Evolutionary conservation across 1,140 invertebrate species (phyloP), one percentile per base, ranked within the genome.

Genomic region (Apis cerana): DNA sequence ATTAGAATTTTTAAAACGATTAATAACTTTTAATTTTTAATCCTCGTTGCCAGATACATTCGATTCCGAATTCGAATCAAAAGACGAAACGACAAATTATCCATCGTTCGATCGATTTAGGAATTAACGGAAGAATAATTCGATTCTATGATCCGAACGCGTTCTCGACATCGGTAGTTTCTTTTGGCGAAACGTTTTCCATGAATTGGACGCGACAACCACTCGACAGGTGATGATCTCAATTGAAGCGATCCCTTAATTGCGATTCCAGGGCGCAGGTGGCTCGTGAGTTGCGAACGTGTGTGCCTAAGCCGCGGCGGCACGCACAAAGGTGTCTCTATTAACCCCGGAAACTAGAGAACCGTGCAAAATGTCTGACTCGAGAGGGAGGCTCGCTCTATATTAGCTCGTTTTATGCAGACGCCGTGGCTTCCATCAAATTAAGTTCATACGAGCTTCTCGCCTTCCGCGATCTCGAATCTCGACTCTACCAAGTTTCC

Each of bases 401-500:
- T 84, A 89, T 87, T 89, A 87, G 80, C 75, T 78, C 76, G 54
- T 82, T 82, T 85, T 85, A 80, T 85, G 75, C 78, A 75, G 80
- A 78, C 71, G 54, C 77, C 82, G 58, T 19, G 78, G 80, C 59
- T 75, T 86, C 81, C 74, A 82, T 85, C 88, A 84, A 87, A 89
- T 89, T 89, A 85, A 85, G 72, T 77, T 77, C 67, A 78, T 76
- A 77, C 80, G 52, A 33, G 81, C 33, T 56, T 72, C 68, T 62
- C 58, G 70, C 75, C 65, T 75, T 67, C 80, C 65, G 50, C 83
- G 62, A 74, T 85, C 59, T 77, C 43, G 75, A 79, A 78, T 72
- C 75, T 83, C 78, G 59, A 59, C 59, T 43, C 33, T 85, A 7
- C 23, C 21, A 56, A 65, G 70, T 80, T 79, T 70, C 65, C 76